These are phyloP conservation scores for Drosophila sp. DNA, from an alignment of 1,140 invertebrate genomes.

Conservation along the genomic window DNA sequence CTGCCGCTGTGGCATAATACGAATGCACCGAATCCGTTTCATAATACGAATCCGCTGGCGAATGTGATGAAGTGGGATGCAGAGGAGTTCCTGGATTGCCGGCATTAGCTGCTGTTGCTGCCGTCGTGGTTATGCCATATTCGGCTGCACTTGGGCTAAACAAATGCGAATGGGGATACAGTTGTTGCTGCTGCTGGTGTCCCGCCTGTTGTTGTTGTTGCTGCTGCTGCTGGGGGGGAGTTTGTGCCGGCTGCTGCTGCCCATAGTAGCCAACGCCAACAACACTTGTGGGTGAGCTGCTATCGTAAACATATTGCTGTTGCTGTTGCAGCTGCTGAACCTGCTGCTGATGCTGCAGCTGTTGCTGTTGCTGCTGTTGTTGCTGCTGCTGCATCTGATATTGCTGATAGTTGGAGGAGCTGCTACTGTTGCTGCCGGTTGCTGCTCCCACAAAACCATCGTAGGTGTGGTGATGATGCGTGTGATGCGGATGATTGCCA, in stretches of 20 bases:
- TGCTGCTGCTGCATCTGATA: conserved; percentile 56
- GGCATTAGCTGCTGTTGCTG: conserved; percentile 33
- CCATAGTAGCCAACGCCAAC: conserved; percentile 46
- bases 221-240: conserved; percentile 54
- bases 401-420: conserved; percentile 60
- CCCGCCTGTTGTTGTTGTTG: conserved; percentile 31
- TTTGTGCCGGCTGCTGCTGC: conserved; percentile 53
- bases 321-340: conserved; percentile 53
- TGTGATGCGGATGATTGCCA: conserved; percentile 84
- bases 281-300: conserved; percentile 36
- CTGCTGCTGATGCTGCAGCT: conserved; percentile 37
- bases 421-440: conserved; percentile 47
- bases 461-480: conserved; percentile 77
- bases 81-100: conserved; percentile 57
- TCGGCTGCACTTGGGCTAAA: conserved; percentile 82
- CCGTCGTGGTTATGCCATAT: conserved; percentile 77
- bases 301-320: conserved; percentile 51
- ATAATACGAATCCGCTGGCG: conserved; percentile 77
- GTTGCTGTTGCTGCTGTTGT: conserved; percentile 36
- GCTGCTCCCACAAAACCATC: conserved; percentile 69
- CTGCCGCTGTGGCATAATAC: conserved; percentile 77
- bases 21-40: conserved; percentile 78
- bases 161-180: conserved; percentile 74
- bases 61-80: conserved; percentile 76
- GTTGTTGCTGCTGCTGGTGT: conserved; percentile 52